phyloP scores from a whole-genome alignment of 1,140 invertebrate genomes.

The Berghia stephanieae region DNA sequence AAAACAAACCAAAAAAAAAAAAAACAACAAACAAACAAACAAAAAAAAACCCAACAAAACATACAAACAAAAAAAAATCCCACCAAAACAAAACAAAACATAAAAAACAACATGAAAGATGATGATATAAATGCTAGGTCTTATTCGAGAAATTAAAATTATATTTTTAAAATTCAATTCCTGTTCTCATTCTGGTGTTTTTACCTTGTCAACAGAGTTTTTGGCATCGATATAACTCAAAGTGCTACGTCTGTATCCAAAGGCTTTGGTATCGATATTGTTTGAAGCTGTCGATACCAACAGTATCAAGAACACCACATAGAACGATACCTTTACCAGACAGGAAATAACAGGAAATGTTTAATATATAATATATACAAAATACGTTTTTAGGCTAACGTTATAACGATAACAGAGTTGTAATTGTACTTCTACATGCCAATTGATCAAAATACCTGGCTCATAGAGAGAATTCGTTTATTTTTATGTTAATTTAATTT shows the following conservation, averaged over 20 bases:
- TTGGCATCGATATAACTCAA: not conserved
- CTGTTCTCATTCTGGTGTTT: not conserved
- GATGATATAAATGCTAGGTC: not conserved
- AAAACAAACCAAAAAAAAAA: not conserved
- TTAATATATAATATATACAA: too few species aligned
- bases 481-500: too few species aligned
- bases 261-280: not conserved
- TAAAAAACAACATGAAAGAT: not conserved
- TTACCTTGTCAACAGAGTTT: not conserved
- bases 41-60: conserved; percentile 23
- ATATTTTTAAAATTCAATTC: too few species aligned
- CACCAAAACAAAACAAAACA: not conserved
- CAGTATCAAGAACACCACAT: not conserved
- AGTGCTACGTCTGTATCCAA: not conserved
- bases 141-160: not conserved
- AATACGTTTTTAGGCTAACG: too few species aligned
- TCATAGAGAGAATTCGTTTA: too few species aligned
- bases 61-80: not conserved
- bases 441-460: too few species aligned
- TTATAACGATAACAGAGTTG: too few species aligned
- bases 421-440: too few species aligned
- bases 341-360: too few species aligned
- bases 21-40: conserved; percentile 20
- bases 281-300: not conserved
- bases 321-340: not conserved